Base-by-base conservation (phyloP, 2,113 vertebrate species). In the Eretmochelys imbricata region DNA sequence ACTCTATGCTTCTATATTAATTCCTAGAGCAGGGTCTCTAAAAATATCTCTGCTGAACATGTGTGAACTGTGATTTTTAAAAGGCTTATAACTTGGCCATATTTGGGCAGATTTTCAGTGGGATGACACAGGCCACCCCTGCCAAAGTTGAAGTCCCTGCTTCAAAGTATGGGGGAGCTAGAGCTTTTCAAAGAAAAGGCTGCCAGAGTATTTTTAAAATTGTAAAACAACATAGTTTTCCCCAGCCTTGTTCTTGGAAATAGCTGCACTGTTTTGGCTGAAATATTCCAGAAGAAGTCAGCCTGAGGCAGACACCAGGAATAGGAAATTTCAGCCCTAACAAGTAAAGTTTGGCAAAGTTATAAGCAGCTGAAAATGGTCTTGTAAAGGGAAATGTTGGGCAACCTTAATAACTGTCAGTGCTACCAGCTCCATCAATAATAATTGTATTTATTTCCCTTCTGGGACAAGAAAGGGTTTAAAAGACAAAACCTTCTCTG, bases 261-360 rank as follows among this genome's bases (percentile, higher is more conserved):
- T 19, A 72, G n/a, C 65, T 38, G 65, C 11, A 72, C 65, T 38
- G 65, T 38, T 72, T 72, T 10, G 65, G 20, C 72, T 93, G 0
- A 38, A 62, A 72, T 53, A 87, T 69, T 91, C 8, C 12, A 51
- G 12, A 29, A 93, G 84, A 92, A 82, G 14, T 13, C 49, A 92
- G 59, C 48, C 51, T 55, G 72, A 46, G 9, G 42, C 65, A 27
- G 85, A 50, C 80, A 85, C 25, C 82, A 17, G 72, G 51, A 0
- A 1, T 0, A 22, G 72, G 57, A 89, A 55, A 54, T 62, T n/a
- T 87, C 2, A 0, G 1, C 22, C 48, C 69, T 82, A 49, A 6
- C 14, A 82, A 20, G 75, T 87, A 84, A 53, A 80, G 85, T 72
- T 0, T 0, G 19, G 50, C 91, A 51, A 87, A n/a, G 31, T 79